Percentiles rank a stretch among this genome's conserved stretches.
Conservation (phyloP, 1,140 invertebrate genomes). For the Meloidogyne hapla region DNA sequence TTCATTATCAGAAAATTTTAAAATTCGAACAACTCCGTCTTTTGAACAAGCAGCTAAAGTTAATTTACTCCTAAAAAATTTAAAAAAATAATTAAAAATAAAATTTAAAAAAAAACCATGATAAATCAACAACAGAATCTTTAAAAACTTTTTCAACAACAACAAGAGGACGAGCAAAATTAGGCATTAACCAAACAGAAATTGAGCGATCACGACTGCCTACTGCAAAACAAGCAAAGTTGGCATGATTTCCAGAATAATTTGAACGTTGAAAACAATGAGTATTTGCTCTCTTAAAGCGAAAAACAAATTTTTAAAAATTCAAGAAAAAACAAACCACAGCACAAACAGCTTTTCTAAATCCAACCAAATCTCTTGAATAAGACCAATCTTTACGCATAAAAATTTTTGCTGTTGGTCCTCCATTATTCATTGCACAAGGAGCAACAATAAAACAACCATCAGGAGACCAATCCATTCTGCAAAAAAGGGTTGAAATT, state of each 20-base stretch:
- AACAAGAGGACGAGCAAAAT: conserved; percentile 28
- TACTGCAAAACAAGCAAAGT: conserved; percentile 28
- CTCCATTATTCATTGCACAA: conserved; percentile 34
- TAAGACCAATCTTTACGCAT: conserved; percentile 30
- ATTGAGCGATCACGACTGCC: conserved; percentile 31
- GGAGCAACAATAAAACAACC: conserved; percentile 28
- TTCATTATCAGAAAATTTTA: conserved; percentile 27
- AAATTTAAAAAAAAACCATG: conserved; percentile 19
- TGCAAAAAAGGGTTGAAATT: conserved; percentile 31
- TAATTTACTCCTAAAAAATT: conserved; percentile 23
- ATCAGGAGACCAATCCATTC: conserved; percentile 38
- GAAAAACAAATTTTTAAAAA: not conserved
- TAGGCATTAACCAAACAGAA: conserved; percentile 34
- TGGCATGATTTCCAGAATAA: conserved; percentile 5
- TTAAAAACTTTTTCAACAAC: conserved; percentile 35
- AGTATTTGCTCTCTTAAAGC: conserved; percentile 14
- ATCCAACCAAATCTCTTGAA: conserved; percentile 31
- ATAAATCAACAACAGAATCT: conserved; percentile 28
- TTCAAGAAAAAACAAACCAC: conserved; percentile 15
- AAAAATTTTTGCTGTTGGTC: conserved; percentile 34
- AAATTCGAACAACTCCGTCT: conserved; percentile 19
- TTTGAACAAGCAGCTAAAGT: conserved; percentile 30
- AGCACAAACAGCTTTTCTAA: conserved; percentile 30
- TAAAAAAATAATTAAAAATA: not conserved
- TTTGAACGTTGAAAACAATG: conserved; percentile 29